These are phyloP conservation scores for Chymomyza procnemis DNA, from an alignment of 2,888 invertebrate species.

Conservation along the genomic window DNA sequence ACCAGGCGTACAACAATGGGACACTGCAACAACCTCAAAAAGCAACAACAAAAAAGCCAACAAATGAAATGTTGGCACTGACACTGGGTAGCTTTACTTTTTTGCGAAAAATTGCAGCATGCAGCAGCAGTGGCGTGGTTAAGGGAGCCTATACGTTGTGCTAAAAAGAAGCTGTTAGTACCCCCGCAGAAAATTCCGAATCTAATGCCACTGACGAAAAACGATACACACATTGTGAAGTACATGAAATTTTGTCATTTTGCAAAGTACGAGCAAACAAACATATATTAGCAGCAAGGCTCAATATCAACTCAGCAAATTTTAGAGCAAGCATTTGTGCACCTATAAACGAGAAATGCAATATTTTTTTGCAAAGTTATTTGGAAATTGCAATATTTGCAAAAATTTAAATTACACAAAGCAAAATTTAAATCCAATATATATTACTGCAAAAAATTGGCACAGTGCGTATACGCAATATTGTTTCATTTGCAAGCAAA, in stretches of 20 bases:
- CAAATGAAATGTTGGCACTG: not conserved
- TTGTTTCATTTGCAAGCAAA: not conserved
- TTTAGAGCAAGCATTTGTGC: not conserved
- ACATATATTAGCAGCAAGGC: not conserved
- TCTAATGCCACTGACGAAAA: too few relatives aligned
- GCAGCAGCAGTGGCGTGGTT: too few relatives aligned
- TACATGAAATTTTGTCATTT: not conserved
- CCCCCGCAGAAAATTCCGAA: too few relatives aligned
- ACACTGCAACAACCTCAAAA: not conserved
- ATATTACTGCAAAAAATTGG: not conserved
- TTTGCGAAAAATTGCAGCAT: too few relatives aligned
- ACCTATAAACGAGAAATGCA: not conserved
- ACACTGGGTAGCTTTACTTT: not conserved
- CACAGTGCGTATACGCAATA: not conserved
- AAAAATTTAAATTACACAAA: not conserved
- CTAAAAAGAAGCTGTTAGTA: too few relatives aligned
- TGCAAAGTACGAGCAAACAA: not conserved
- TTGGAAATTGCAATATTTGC: not conserved
- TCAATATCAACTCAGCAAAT: not conserved
- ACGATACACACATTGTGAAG: too few relatives aligned
- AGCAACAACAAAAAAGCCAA: not conserved
- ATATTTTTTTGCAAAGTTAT: not conserved
- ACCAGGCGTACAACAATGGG: not conserved
- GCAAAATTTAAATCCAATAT: not conserved
- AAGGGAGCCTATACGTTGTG: too few relatives aligned